Evolutionary conservation across 2,113 vertebrate species (phyloP), one percentile per base, ranked within the genome.

Genomic region (Etia nguti): DNA sequence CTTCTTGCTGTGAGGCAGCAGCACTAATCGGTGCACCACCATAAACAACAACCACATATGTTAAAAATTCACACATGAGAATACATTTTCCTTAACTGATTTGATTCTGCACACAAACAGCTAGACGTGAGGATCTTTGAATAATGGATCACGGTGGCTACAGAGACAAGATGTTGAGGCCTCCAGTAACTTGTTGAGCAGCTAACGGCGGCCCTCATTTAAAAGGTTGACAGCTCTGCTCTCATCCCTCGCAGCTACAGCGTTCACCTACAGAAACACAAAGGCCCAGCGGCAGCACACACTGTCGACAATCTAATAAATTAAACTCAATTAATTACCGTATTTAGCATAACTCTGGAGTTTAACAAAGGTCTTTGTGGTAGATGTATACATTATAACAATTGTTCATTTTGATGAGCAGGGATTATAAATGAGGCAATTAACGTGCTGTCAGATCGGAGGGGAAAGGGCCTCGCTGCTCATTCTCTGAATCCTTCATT

Each of bases 351-450:
- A 90, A 94, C 92, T 93, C 85, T 34, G 82, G 87, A 93, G 94
- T 94, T 93, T 93, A 94, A 92, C 92, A 86, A 92, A 94, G 92
- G 94, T 88, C 92, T 94, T 92, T 92, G 92, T 91, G 79, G 88
- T 91, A 86, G 93, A 92, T 84, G 89, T 91, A 80, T 88, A 86
- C 88, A 50, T 93, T 85, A 85, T 92, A 79, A 91, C 94, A 93
- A 96, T 96, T 95, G 93, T 80, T 96, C 94, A 95, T 94, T 91
- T 93, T 93, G 92, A 95, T 90, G 93, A 94, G 94, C 86, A 80
- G 88, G 85, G 95, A 95, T 96, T 95, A 96, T 96, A 95, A 95
- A 96, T 94, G 93, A 96, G 94, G 93, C 94, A 93, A 96, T 96
- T 96, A 96, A 92, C 92, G 73, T 54, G 18, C 91, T 94, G 95